phyloP scores from a whole-genome alignment of 2,797 vertebrate genomes.

The Intellagama lesueurii region DNA sequence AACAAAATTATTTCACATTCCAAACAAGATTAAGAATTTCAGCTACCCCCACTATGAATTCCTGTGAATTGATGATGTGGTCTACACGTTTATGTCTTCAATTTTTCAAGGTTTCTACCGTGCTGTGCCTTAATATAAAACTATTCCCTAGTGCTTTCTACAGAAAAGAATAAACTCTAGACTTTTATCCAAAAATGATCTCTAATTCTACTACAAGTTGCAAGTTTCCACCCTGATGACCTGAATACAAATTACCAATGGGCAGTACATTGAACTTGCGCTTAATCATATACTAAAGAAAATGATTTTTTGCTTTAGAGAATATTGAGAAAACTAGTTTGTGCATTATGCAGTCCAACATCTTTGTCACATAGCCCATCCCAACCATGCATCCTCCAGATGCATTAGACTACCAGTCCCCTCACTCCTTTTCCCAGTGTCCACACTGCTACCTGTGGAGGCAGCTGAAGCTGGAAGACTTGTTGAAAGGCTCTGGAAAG shows the following conservation, averaged over 20 bases:
- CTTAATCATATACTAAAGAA: background rate
- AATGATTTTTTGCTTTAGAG: background rate
- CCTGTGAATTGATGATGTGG: slow-evolving; percentile 24
- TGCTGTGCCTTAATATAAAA: slow-evolving; percentile 33
- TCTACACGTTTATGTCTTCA: slow-evolving; percentile 50
- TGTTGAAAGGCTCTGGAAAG: background rate
- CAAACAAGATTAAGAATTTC: slow-evolving; percentile 25
- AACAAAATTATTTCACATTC: slow-evolving; percentile 14
- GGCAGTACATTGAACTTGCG: background rate
- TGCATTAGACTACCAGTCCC: background rate
- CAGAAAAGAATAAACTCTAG: slow-evolving; percentile 36
- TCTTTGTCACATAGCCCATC: background rate
- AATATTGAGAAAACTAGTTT: background rate
- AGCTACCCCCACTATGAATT: slow-evolving; percentile 38
- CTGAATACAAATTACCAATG: slow-evolving; percentile 14
- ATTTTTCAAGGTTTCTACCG: slow-evolving; percentile 34
- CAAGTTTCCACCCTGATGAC: slow-evolving; percentile 10
- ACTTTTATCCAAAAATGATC: slow-evolving; percentile 32
- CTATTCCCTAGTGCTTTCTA: slow-evolving; percentile 28
- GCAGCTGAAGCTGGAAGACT: no score
- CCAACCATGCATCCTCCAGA: background rate
- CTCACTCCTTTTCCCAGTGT: background rate
- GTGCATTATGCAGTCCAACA: background rate
- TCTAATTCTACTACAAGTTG: background rate
- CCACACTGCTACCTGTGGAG: no score